A percentile compares a stretch with the other conserved stretches of the same genome.
Evolutionary conservation across 2,888 invertebrate genomes (phyloP).

Genomic region (Chelonus formosanus): DNA sequence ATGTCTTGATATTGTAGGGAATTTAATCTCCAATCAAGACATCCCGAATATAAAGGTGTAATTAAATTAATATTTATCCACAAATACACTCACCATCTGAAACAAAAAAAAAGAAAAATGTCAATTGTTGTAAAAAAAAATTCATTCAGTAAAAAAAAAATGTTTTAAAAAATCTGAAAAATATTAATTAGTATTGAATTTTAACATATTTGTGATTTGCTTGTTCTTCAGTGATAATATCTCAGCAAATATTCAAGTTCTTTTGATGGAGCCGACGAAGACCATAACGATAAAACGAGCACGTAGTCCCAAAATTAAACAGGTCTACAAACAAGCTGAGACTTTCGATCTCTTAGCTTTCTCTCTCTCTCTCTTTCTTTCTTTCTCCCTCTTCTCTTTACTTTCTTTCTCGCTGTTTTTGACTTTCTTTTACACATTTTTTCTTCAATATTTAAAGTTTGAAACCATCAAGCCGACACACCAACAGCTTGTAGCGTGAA

Average conservation of each 20-base stretch:
- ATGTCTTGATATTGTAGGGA: constrained; percentile 32
- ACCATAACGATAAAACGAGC: constrained; percentile 36
- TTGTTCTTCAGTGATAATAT: constrained; percentile 47
- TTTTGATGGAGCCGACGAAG: constrained; percentile 41
- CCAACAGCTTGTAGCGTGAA: too few species aligned
- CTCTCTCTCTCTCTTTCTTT: neutral
- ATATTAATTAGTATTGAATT: neutral
- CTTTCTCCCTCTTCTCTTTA: neutral
- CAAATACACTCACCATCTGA: too few species aligned
- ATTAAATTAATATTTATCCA: too few species aligned
- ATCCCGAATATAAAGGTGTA: constrained; percentile 3
- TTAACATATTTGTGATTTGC: constrained; percentile 13
- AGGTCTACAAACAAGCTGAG: constrained; percentile 32
- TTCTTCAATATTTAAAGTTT: too few species aligned
- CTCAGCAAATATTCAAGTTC: constrained; percentile 53
- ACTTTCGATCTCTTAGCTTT: neutral
- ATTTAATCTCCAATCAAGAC: constrained; percentile 12
- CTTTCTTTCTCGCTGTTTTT: too few species aligned
- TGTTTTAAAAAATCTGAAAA: constrained; percentile 7
- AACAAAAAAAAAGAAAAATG: too few species aligned
- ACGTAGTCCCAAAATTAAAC: constrained; percentile 57
- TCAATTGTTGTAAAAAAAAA: constrained; percentile 2
- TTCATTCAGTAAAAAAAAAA: neutral
- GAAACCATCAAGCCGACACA: too few species aligned
- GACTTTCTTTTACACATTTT: too few species aligned